Evolutionary conservation across 2,888 invertebrate genomes (phyloP).

Genomic region (Meghimatium bilineatum): DNA sequence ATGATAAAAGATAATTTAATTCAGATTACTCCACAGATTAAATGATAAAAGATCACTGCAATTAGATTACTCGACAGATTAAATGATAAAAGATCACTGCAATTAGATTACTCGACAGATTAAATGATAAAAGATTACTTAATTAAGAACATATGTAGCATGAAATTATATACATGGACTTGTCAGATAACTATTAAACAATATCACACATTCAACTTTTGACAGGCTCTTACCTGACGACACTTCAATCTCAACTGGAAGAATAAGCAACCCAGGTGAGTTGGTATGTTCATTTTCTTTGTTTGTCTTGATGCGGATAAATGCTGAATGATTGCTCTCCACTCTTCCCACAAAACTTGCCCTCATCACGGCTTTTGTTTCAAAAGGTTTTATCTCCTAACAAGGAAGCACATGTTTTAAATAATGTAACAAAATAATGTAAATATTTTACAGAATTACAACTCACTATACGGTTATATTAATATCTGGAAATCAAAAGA

Average conservation of each 20-base stretch:
- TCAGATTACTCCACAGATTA: too few relatives aligned
- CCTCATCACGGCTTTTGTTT: slow-evolving; percentile 90
- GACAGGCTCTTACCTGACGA: slow-evolving; percentile 76
- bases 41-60: too few relatives aligned
- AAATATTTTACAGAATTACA: neutral
- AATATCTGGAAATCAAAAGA: neutral
- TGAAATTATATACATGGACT: too few relatives aligned
- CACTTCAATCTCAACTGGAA: slow-evolving; percentile 91
- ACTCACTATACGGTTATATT: neutral
- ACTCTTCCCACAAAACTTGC: slow-evolving; percentile 87
- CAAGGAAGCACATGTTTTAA: slow-evolving; percentile 45
- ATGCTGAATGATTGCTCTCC: slow-evolving; percentile 90
- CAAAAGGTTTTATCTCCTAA: slow-evolving; percentile 88
- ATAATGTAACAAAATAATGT: neutral
- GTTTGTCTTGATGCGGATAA: slow-evolving; percentile 86
- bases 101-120: too few relatives aligned
- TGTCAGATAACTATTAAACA: too few relatives aligned
- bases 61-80: too few relatives aligned
- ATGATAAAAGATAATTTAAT: too few relatives aligned
- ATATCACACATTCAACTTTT: neutral
- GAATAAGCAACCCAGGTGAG: slow-evolving; percentile 83
- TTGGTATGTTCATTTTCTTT: slow-evolving; percentile 56
- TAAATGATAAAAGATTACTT: too few relatives aligned
- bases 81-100: too few relatives aligned
- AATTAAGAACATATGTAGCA: too few relatives aligned